These are phyloP conservation scores for Brachylomia viminalis DNA, from an alignment of 2,888 invertebrate genomes.

Conservation along the genomic window DNA sequence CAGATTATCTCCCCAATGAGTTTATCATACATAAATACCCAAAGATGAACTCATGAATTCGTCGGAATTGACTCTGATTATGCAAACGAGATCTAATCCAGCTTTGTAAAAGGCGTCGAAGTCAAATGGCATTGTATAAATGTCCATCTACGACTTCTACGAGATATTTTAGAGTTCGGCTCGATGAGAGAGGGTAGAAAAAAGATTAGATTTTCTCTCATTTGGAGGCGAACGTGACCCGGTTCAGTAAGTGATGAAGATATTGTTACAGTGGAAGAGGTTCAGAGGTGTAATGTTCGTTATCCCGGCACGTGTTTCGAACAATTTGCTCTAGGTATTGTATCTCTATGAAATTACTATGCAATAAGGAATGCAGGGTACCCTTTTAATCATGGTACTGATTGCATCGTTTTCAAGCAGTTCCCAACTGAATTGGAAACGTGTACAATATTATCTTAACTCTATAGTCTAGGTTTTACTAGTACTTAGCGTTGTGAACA, in stretches of 20 bases:
- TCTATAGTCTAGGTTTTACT: too few species aligned
- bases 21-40: conserved; percentile 53
- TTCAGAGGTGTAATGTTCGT: conserved; percentile 81
- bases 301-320: conserved; percentile 81
- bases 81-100: conserved; percentile 83
- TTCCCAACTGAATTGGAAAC: neutral
- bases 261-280: conserved; percentile 78
- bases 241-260: conserved; percentile 81
- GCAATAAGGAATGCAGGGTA: conserved; percentile 41
- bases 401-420: neutral
- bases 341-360: conserved; percentile 70
- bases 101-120: conserved; percentile 77
- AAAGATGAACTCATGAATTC: conserved; percentile 71
- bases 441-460: neutral
- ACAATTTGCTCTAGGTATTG: conserved; percentile 78
- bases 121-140: conserved; percentile 79
- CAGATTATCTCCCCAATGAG: conserved; percentile 57
- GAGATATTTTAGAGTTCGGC: conserved; percentile 78
- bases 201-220: conserved; percentile 87
- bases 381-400: conserved; percentile 2
- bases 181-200: conserved; percentile 78
- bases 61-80: conserved; percentile 76
- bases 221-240: conserved; percentile 83
- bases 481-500: too few species aligned
- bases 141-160: conserved; percentile 69